A percentile compares a stretch with the other conserved stretches of the same genome.
These are phyloP conservation scores for Drosophila baimaii DNA, from an alignment of 1,140 invertebrate genomes.

Conservation along the genomic window DNA sequence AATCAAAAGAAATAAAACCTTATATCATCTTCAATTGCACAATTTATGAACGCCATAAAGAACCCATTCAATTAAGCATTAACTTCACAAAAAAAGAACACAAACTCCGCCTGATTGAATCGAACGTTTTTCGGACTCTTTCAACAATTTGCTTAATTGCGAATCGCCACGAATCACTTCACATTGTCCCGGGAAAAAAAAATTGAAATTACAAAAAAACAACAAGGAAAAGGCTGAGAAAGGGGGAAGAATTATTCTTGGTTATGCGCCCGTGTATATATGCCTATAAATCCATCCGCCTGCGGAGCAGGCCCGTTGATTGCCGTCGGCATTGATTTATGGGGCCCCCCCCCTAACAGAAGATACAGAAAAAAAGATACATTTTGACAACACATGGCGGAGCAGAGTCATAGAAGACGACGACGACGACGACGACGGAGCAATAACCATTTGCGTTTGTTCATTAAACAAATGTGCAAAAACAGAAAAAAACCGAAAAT, in stretches of 20 bases:
- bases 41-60: conserved; percentile 24
- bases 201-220: not conserved
- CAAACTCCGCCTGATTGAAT: conserved; percentile 31
- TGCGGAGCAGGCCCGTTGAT: conserved; percentile 34
- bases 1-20: not conserved
- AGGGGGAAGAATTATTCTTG: conserved; percentile 29
- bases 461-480: conserved; percentile 61
- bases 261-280: conserved; percentile 12
- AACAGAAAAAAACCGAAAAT: conserved; percentile 20
- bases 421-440: not conserved
- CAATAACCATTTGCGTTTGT: conserved; percentile 55
- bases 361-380: conserved; percentile 41
- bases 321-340: conserved; percentile 60
- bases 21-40: not conserved
- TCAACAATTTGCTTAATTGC: conserved; percentile 53
- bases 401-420: conserved; percentile 6
- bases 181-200: conserved; percentile 15
- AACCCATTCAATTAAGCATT: conserved; percentile 35
- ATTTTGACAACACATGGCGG: conserved; percentile 59
- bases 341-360: conserved; percentile 21
- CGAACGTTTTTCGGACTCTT: conserved; percentile 18
- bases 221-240: not conserved
- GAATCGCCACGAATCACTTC: conserved; percentile 30
- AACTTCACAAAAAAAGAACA: not conserved
- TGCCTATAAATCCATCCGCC: conserved; percentile 50